These are phyloP conservation scores for Drosophila algonquin DNA, from an alignment of 2,888 invertebrate genomes.

Conservation along the genomic window DNA sequence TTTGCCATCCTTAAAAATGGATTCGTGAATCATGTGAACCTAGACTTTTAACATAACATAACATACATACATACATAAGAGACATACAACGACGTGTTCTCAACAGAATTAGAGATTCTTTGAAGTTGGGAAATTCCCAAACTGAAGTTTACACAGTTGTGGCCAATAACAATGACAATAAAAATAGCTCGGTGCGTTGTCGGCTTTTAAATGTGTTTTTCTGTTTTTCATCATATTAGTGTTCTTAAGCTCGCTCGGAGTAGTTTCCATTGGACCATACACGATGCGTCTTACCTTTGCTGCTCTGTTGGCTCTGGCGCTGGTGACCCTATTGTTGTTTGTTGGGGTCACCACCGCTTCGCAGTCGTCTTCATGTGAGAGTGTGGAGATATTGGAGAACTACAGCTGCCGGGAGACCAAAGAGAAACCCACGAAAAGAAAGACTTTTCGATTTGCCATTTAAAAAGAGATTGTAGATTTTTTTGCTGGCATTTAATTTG, in stretches of 20 bases:
- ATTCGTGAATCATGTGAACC: constrained; percentile 15
- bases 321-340: constrained; percentile 5
- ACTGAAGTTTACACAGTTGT: constrained; percentile 56
- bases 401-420: constrained; percentile 13
- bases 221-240: constrained; percentile 10
- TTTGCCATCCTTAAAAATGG: constrained; percentile 50
- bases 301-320: constrained; percentile 4
- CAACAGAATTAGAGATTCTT: constrained; percentile 3
- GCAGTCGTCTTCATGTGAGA: constrained; percentile 17
- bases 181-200: constrained; percentile 3
- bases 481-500: neutral
- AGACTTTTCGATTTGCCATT: constrained; percentile 41
- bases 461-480: neutral
- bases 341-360: neutral
- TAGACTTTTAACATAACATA: constrained; percentile 4
- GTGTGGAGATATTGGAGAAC: constrained; percentile 16
- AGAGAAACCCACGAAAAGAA: constrained; percentile 9
- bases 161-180: constrained; percentile 18
- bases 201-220: constrained; percentile 1
- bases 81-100: constrained; percentile 5
- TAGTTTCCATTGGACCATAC: constrained; percentile 13
- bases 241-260: constrained; percentile 8
- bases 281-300: constrained; percentile 32
- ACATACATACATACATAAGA: constrained; percentile 1
- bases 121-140: constrained; percentile 4